A percentile compares a stretch with the other conserved stretches of the same genome.
Evolutionary conservation across 1,140 invertebrate species (phyloP).

Genomic region (Cotesia vestalis): DNA sequence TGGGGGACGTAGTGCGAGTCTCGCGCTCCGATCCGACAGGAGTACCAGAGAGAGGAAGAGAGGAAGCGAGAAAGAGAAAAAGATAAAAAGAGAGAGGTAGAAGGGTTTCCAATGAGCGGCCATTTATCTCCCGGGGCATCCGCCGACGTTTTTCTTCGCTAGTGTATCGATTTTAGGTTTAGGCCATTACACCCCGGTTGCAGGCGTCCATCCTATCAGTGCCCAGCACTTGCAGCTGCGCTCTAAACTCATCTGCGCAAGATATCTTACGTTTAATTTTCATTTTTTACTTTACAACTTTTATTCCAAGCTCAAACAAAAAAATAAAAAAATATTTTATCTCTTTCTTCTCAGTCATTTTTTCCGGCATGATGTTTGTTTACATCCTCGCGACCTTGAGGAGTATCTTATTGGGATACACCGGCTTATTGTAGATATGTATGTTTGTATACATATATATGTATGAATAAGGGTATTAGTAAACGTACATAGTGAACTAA

Average conservation of each 20-base stretch:
- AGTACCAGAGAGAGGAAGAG: neutral
- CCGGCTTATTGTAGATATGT: neutral
- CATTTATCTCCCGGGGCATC: slow-evolving; percentile 55
- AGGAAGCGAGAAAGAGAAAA: too few species aligned
- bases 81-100: slow-evolving; percentile 29
- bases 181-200: slow-evolving; percentile 48
- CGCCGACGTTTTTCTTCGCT: slow-evolving; percentile 53
- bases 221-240: slow-evolving; percentile 42
- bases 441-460: neutral
- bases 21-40: slow-evolving; percentile 28
- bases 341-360: neutral
- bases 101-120: slow-evolving; percentile 54
- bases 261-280: slow-evolving; percentile 17
- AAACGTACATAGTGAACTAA: neutral
- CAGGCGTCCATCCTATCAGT: slow-evolving; percentile 40
- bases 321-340: neutral
- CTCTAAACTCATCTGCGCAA: slow-evolving; percentile 33
- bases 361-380: slow-evolving; percentile 19
- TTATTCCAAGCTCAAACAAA: neutral
- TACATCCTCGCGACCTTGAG: slow-evolving; percentile 22
- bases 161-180: slow-evolving; percentile 57
- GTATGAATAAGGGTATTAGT: neutral
- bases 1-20: slow-evolving; percentile 25
- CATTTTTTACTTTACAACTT: neutral
- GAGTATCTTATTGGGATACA: neutral